Percentiles rank a stretch among this genome's conserved stretches.
Conservation (phyloP, 2,797 vertebrate genomes). For the Centroberyx gerrardi region DNA sequence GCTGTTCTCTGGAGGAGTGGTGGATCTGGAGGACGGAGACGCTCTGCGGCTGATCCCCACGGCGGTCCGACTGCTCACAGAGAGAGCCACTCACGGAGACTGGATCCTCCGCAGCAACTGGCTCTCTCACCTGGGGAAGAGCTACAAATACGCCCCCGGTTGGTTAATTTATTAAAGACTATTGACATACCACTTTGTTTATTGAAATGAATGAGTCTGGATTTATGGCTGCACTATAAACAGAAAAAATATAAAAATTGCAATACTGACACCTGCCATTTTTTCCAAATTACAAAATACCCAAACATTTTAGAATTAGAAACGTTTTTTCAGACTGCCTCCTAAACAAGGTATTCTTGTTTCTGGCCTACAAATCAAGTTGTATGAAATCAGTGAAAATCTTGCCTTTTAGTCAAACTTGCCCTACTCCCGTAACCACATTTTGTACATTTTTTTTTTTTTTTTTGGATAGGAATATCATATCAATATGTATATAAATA, state of each 20-base stretch:
- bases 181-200: not conserved
- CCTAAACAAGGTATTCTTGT: not conserved
- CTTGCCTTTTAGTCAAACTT: not conserved
- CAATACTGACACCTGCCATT: not conserved
- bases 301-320: not conserved
- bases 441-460: no score
- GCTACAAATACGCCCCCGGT: conserved; percentile 83
- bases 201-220: not conserved
- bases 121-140: conserved; percentile 91
- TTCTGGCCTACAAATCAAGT: not conserved
- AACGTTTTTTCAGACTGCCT: no score
- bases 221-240: not conserved
- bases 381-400: not conserved
- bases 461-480: no score
- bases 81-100: conserved; percentile 93
- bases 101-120: conserved; percentile 94
- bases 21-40: conserved; percentile 83
- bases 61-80: conserved; percentile 90
- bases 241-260: no score
- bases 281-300: no score
- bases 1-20: conserved; percentile 83
- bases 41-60: conserved; percentile 87
- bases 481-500: no score
- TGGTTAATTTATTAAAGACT: not conserved
- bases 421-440: no score